phyloP scores from a whole-genome alignment of 2,888 invertebrate genomes.

The Epirrhoe tristata region DNA sequence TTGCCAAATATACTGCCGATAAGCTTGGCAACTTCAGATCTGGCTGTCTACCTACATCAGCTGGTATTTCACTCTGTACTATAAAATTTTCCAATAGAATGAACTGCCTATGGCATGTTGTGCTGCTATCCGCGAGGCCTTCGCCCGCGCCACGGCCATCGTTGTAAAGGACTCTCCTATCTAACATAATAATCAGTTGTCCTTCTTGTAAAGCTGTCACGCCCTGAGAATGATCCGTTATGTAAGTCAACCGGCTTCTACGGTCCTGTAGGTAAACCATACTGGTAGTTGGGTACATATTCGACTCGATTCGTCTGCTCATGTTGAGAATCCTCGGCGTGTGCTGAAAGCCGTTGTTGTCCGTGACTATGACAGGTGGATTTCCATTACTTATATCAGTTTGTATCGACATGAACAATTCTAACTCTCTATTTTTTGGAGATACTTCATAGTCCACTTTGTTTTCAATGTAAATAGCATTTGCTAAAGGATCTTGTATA shows the following conservation, averaged over 20 bases:
- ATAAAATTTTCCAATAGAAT: conserved; percentile 71
- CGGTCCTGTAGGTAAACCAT: conserved; percentile 93
- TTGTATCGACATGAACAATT: conserved; percentile 94
- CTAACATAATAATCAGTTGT: conserved; percentile 96
- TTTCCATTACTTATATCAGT: conserved; percentile 93
- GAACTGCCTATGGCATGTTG: conserved; percentile 80
- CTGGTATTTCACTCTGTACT: conserved; percentile 34
- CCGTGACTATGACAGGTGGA: conserved; percentile 92
- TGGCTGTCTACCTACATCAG: conserved; percentile 22
- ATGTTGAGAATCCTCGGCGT: conserved; percentile 91
- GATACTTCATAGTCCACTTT: conserved; percentile 93
- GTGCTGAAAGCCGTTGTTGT: conserved; percentile 96
- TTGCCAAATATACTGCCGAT: conserved; percentile 61
- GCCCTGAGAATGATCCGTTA: conserved; percentile 96
- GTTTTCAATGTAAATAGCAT: conserved; percentile 91
- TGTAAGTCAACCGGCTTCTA: conserved; percentile 88
- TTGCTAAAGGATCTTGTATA: conserved; percentile 87
- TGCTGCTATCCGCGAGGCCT: conserved; percentile 95
- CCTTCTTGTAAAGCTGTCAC: conserved; percentile 95
- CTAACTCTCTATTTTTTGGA: conserved; percentile 94
- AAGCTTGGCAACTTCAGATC: conserved; percentile 64
- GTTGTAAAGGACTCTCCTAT: conserved; percentile 95
- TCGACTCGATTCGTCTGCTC: conserved; percentile 94
- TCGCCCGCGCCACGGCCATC: conserved; percentile 97
- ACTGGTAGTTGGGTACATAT: conserved; percentile 97